phyloP scores from a whole-genome alignment of 2,888 invertebrate species.

The Boloria selene region DNA sequence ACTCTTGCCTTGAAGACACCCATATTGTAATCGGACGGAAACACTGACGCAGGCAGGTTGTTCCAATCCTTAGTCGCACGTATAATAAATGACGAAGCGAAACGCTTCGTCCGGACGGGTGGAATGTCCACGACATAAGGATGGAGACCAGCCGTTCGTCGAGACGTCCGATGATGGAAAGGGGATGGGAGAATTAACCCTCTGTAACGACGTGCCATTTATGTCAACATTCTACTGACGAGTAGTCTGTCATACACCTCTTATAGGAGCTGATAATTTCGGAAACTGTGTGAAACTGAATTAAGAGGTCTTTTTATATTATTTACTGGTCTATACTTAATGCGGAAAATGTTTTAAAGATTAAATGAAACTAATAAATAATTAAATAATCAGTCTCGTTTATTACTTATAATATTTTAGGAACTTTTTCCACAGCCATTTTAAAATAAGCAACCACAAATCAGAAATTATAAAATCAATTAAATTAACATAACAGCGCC shows the following conservation, averaged over 20 bases:
- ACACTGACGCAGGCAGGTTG: too few species aligned
- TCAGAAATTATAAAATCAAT: slow-evolving; percentile 9
- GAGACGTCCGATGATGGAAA: too few species aligned
- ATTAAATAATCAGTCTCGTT: not conserved
- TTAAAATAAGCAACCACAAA: slow-evolving; percentile 9
- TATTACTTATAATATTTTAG: slow-evolving; percentile 9
- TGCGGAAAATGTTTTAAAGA: not conserved
- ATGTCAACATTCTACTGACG: slow-evolving; percentile 11
- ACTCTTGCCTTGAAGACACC: too few species aligned
- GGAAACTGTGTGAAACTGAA: slow-evolving; percentile 1
- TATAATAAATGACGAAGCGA: too few species aligned
- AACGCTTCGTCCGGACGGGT: too few species aligned
- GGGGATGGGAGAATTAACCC: too few species aligned
- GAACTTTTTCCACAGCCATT: slow-evolving; percentile 10
- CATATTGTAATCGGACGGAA: too few species aligned
- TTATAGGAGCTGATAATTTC: not conserved
- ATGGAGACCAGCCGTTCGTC: too few species aligned
- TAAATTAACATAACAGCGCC: slow-evolving; percentile 14
- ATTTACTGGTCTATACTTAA: not conserved
- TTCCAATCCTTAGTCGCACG: too few species aligned
- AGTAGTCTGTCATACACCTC: slow-evolving; percentile 9
- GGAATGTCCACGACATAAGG: too few species aligned
- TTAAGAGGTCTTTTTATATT: slow-evolving; percentile 3
- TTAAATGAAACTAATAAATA: slow-evolving; percentile 5
- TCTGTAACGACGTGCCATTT: slow-evolving; percentile 14